Base-by-base conservation (phyloP, 2,113 vertebrate genomes). In the Paedocypris sp. region DNA sequence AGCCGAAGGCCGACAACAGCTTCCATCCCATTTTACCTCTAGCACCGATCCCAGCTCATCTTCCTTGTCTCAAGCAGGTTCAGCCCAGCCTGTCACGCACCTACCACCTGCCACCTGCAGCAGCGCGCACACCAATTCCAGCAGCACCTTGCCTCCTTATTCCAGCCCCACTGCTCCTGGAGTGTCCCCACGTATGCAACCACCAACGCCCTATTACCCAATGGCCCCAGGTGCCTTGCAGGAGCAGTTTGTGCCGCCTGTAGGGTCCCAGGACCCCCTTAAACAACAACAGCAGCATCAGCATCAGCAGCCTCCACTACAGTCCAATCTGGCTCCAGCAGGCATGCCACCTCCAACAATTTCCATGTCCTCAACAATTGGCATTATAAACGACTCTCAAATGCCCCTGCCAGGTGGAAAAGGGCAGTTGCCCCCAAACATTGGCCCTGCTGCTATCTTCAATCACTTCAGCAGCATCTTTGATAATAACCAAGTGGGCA, bases 401-500 rank as follows among this genome's bases (percentile, higher is more conserved):
- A 90, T 98, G 87, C 93, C 94, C 72, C 86, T 92, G 73, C 81
- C 90, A 68, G 82, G 79, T 70, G 87, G 87, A 79, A 97, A 97
- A 78, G 86, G 88, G 56, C 88, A 94, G 81, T 84, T 94, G 60
- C 89, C 91, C 22, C 89, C 89, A 47, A 88, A 93, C 48, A 94
- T 93, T 39, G 89, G 94, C 66, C 90, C 88, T 31, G 87, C 91
- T 43, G 91, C 92, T 18, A 89, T 97, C 73, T 94, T 97, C 80
- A 95, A 89, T 87, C 90, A 89, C 77, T 96, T 98, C 82, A 94
- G 91, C 82, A 97, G 90, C 83, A 94, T 96, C 79, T 97, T 97
- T 73, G 92, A 97, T 68, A 94, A 81, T 77, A 93, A 80, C 72
- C 90, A 96, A 87, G 89, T 93, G 68, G 88, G 91, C 74, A 87